Conservation (phyloP, 2,797 vertebrate species). For the Pitangus sulphuratus region DNA sequence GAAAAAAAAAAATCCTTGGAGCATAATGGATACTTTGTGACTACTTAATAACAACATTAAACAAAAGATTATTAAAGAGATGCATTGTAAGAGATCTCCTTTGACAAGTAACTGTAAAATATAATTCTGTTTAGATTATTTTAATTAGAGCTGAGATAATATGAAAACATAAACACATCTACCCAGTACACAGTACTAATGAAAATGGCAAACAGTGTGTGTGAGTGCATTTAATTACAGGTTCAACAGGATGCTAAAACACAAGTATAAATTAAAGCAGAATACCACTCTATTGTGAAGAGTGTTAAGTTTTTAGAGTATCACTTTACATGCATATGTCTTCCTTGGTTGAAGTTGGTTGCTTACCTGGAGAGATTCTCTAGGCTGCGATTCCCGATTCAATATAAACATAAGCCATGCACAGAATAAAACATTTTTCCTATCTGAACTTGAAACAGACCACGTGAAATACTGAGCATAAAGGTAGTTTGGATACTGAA, state of each 20-base stretch:
- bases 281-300: background rate
- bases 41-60: constrained; percentile 1
- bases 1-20: background rate
- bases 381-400: background rate
- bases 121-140: constrained; percentile 17
- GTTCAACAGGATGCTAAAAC: background rate
- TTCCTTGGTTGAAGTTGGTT: background rate
- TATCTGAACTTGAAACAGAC: background rate
- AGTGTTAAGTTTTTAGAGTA: background rate
- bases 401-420: background rate
- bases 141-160: constrained; percentile 38
- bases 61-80: background rate
- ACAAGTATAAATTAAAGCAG: background rate
- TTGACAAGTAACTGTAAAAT: constrained; percentile 28
- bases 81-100: background rate
- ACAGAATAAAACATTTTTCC: background rate
- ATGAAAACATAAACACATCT: constrained; percentile 24
- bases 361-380: background rate
- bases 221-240: constrained; percentile 1
- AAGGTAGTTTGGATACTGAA: background rate
- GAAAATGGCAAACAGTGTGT: background rate
- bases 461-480: background rate
- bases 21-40: background rate
- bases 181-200: background rate
- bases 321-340: background rate